A percentile compares a stretch with the other conserved stretches of the same genome.
Evolutionary conservation across 1,140 invertebrate species (phyloP).

Genomic region (Drosophila sucinea): DNA sequence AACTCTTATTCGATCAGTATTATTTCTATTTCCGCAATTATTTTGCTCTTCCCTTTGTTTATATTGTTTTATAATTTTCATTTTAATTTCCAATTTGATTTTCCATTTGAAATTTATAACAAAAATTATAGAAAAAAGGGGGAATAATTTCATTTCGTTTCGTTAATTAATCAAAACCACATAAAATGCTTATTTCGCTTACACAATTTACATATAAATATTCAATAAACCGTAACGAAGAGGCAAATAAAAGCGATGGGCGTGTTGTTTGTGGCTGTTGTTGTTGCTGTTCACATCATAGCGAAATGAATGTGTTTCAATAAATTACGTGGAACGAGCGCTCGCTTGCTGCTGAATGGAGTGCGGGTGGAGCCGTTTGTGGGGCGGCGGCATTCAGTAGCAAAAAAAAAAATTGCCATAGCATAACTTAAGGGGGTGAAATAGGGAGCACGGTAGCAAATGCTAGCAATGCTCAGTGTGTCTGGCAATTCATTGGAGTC

Average conservation of each 20-base stretch:
- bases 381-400: slow-evolving; percentile 1
- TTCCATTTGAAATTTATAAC: neutral
- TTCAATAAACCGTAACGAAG: slow-evolving; percentile 60
- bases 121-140: neutral
- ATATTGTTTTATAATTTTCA: neutral
- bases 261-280: slow-evolving; percentile 49
- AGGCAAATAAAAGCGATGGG: slow-evolving; percentile 60
- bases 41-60: neutral
- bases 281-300: slow-evolving; percentile 59
- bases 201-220: slow-evolving; percentile 72
- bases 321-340: slow-evolving; percentile 65
- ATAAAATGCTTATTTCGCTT: slow-evolving; percentile 13
- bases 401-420: slow-evolving; percentile 49
- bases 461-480: slow-evolving; percentile 9
- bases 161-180: slow-evolving; percentile 44
- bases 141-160: slow-evolving; percentile 7
- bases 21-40: neutral
- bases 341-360: slow-evolving; percentile 3
- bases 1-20: neutral
- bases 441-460: slow-evolving; percentile 7
- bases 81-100: neutral
- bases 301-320: slow-evolving; percentile 78
- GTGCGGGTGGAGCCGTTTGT: slow-evolving; percentile 27
- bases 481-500: slow-evolving; percentile 62
- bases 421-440: slow-evolving; percentile 57